These are phyloP conservation scores for Nowickia ferox DNA, from an alignment of 2,888 invertebrate species.

Conservation along the genomic window DNA sequence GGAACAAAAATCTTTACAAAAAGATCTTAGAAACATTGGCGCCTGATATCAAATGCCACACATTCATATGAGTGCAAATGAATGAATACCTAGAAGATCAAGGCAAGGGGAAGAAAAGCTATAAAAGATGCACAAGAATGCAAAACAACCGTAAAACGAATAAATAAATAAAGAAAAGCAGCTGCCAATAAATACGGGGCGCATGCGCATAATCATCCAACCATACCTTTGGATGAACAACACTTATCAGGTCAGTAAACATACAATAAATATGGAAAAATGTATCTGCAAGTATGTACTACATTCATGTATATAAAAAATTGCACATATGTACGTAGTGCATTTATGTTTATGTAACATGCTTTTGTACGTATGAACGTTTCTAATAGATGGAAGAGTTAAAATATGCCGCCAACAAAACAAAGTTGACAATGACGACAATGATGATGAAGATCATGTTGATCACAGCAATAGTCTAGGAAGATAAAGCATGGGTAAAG, in stretches of 20 bases:
- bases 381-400: conserved; percentile 59
- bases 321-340: background rate
- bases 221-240: conserved; percentile 58
- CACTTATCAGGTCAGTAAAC: conserved; percentile 79
- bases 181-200: conserved; percentile 69
- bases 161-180: conserved; percentile 63
- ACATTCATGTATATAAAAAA: background rate
- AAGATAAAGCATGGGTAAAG: conserved; percentile 40
- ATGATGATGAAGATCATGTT: conserved; percentile 50
- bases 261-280: conserved; percentile 65
- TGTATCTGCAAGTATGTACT: conserved; percentile 14
- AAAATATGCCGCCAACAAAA: conserved; percentile 64
- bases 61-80: conserved; percentile 55
- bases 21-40: conserved; percentile 82
- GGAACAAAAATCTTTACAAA: conserved; percentile 69
- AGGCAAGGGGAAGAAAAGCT: conserved; percentile 53
- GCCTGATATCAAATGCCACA: conserved; percentile 76
- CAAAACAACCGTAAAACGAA: conserved; percentile 64
- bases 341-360: conserved; percentile 4
- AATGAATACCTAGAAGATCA: conserved; percentile 15
- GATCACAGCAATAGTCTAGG: conserved; percentile 57
- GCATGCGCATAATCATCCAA: conserved; percentile 70
- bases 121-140: conserved; percentile 70
- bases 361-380: background rate
- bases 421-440: conserved; percentile 57